Conservation (phyloP, 64 coral and sea anemone species). For the Platygyra sinensis region DNA sequence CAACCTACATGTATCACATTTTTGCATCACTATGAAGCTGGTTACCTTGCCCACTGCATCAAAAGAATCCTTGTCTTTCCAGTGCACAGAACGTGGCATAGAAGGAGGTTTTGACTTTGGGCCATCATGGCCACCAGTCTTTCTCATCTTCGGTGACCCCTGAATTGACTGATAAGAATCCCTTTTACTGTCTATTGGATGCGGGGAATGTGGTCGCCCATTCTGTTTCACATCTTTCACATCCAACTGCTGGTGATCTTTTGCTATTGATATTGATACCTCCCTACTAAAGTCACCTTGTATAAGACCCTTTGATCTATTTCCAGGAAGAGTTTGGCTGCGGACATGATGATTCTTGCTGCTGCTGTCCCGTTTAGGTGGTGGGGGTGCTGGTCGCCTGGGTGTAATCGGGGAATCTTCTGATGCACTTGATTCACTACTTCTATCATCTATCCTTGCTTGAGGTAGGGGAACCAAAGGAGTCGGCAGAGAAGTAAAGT, state of each 20-base stretch:
- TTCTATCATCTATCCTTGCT: not conserved
- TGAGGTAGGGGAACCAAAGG: slow-evolving; percentile 53
- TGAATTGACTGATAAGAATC: not conserved
- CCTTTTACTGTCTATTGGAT: not conserved
- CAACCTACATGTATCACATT: too few species aligned
- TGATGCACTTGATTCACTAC: slow-evolving; percentile 23
- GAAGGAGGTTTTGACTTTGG: not conserved
- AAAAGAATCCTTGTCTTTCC: not conserved
- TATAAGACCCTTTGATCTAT: not conserved
- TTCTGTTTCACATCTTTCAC: not conserved
- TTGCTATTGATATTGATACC: not conserved
- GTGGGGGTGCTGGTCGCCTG: slow-evolving; percentile 34
- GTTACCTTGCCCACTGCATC: not conserved
- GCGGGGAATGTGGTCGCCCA: not conserved
- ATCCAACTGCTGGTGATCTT: not conserved
- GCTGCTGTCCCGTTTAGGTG: slow-evolving; percentile 4
- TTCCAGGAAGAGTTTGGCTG: not conserved
- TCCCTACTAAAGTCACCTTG: not conserved
- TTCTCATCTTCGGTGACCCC: not conserved
- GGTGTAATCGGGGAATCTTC: slow-evolving; percentile 35
- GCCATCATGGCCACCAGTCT: too few species aligned
- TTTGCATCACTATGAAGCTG: not conserved
- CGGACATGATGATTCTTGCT: not conserved
- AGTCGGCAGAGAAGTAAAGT: slow-evolving; percentile 31
- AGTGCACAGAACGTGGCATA: not conserved